Conservation (phyloP, 2,888 invertebrate species). For the Lasiommata megera region DNA sequence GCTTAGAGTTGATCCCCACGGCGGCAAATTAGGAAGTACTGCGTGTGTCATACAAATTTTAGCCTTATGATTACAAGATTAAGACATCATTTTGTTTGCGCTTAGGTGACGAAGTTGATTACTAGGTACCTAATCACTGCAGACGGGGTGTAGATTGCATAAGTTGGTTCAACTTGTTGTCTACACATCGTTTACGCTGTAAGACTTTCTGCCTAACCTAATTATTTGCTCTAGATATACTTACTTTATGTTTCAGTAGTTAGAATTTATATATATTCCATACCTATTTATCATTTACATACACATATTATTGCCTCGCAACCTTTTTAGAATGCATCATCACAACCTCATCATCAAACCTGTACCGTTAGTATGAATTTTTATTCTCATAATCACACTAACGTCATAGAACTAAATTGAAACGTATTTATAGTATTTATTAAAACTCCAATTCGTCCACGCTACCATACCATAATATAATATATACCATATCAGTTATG, state of each 20-base stretch:
- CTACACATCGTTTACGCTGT: neutral
- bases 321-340: too few relatives aligned
- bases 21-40: neutral
- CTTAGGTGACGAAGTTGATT: neutral
- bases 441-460: too few relatives aligned
- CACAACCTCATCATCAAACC: too few relatives aligned
- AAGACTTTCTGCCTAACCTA: neutral
- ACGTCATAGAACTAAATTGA: too few relatives aligned
- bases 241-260: neutral
- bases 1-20: neutral
- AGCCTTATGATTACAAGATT: neutral
- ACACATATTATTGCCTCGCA: too few relatives aligned
- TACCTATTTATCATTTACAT: too few relatives aligned
- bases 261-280: too few relatives aligned
- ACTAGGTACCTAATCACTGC: neutral
- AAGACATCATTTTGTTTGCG: neutral
- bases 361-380: too few relatives aligned
- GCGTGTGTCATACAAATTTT: neutral
- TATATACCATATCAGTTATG: too few relatives aligned
- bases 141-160: neutral
- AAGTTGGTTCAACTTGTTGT: neutral
- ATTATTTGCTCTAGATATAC: neutral
- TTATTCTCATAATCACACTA: too few relatives aligned
- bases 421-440: too few relatives aligned
- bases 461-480: too few relatives aligned